Conservation (phyloP, 2,113 vertebrate species). For the Hippocampus guttulatus region DNA sequence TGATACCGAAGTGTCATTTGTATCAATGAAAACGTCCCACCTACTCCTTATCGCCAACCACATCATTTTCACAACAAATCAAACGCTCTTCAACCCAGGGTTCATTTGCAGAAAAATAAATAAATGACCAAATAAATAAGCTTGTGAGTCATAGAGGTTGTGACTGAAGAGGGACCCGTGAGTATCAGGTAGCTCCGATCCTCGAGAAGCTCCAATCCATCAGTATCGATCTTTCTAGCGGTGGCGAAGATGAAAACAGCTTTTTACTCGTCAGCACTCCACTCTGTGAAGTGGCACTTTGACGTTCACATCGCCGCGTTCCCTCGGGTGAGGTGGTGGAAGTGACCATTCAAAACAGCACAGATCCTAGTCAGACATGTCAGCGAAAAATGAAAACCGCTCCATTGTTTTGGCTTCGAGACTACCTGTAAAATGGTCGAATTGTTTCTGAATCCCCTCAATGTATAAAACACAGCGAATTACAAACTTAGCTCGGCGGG, state of each 20-base stretch:
- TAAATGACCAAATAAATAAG: background rate
- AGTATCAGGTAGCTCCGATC: conserved; percentile 39
- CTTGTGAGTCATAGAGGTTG: conserved; percentile 31
- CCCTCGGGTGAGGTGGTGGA: conserved; percentile 38
- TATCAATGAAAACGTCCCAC: background rate
- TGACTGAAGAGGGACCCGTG: conserved; percentile 18
- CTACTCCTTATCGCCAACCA: background rate
- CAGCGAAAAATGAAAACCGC: conserved; percentile 1
- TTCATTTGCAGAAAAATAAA: background rate
- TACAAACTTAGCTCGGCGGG: conserved; percentile 51
- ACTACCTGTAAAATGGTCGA: conserved; percentile 22
- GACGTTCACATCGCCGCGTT: conserved; percentile 48
- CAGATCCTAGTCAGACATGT: conserved; percentile 13
- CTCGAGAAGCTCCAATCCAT: conserved; percentile 42
- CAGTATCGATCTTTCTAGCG: conserved; percentile 52
- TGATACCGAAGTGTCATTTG: background rate
- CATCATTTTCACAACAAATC: background rate
- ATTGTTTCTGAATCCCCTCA: conserved; percentile 4
- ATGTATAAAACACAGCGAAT: conserved; percentile 16
- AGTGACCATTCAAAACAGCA: background rate
- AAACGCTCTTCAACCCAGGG: background rate
- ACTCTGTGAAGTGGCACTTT: conserved; percentile 53
- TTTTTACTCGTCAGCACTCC: conserved; percentile 62
- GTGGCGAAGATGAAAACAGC: conserved; percentile 56
- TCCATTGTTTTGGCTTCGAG: conserved; percentile 14